Conservation (phyloP, 2,797 vertebrate genomes). For the Pipistrellus nathusii region DNA sequence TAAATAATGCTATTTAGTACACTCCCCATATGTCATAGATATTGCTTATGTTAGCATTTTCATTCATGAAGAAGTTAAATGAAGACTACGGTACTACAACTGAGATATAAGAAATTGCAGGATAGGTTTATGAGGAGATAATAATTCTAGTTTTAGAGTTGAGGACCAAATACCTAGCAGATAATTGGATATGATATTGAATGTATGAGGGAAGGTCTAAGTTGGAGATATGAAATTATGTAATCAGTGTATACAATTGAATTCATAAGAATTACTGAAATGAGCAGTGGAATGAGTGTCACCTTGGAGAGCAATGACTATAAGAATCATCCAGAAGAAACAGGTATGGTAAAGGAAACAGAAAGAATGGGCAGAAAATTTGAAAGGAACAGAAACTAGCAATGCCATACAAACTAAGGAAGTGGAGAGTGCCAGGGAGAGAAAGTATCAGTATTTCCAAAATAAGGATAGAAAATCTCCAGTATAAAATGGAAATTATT, state of each 20-base stretch:
- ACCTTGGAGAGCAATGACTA: neutral
- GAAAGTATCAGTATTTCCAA: neutral
- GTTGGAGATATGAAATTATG: neutral
- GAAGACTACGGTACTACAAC: neutral
- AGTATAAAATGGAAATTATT: neutral
- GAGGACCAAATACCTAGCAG: neutral
- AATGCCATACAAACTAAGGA: neutral
- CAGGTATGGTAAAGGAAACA: neutral
- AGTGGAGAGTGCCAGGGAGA: neutral
- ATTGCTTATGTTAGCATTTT: neutral
- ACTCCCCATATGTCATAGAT: neutral
- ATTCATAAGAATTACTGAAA: neutral
- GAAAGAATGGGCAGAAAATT: neutral
- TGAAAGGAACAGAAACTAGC: neutral
- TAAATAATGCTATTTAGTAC: neutral
- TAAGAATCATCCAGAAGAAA: neutral
- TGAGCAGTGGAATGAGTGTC: neutral
- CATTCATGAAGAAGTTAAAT: neutral
- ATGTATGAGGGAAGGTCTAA: neutral
- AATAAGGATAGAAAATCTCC: neutral
- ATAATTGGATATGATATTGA: neutral
- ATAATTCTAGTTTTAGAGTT: slow-evolving; percentile 27
- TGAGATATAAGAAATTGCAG: neutral
- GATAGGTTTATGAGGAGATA: neutral
- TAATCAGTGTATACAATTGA: neutral